phyloP scores from a whole-genome alignment of 2,797 vertebrate species.

The Enteromius radiatus region DNA sequence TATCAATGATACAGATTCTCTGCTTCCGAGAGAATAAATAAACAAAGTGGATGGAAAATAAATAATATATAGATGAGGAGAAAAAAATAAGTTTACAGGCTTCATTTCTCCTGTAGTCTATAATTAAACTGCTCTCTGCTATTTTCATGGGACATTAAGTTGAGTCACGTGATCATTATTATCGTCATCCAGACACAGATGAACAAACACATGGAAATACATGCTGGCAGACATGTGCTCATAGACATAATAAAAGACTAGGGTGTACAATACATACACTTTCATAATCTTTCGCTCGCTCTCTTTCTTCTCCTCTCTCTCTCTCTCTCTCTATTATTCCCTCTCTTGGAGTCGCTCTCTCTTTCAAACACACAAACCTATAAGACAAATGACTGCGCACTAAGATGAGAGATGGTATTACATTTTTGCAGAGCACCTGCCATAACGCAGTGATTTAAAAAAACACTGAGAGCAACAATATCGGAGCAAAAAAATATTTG shows the following conservation, averaged over 20 bases:
- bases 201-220: constrained; percentile 72
- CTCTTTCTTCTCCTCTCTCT: background rate
- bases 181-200: constrained; percentile 74
- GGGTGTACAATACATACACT: constrained; percentile 52
- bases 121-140: constrained; percentile 94
- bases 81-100: constrained; percentile 76
- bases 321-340: constrained; percentile 7
- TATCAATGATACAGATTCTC: background rate
- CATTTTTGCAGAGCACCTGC: constrained; percentile 55
- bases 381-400: constrained; percentile 75
- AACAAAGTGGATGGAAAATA: constrained; percentile 24
- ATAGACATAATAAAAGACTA: constrained; percentile 61
- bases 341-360: constrained; percentile 51
- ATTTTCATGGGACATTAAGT: constrained; percentile 98
- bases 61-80: constrained; percentile 26
- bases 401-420: constrained; percentile 56
- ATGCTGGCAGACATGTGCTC: constrained; percentile 59
- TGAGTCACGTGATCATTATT: constrained; percentile 88
- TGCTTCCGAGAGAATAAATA: background rate
- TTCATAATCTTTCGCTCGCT: constrained; percentile 51
- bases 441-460: constrained; percentile 50
- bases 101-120: constrained; percentile 79
- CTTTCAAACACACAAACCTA: constrained; percentile 67
- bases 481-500: constrained; percentile 44
- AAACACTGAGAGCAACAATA: constrained; percentile 19